Conservation (phyloP, 2,113 vertebrate genomes). For the Rhea americana region DNA sequence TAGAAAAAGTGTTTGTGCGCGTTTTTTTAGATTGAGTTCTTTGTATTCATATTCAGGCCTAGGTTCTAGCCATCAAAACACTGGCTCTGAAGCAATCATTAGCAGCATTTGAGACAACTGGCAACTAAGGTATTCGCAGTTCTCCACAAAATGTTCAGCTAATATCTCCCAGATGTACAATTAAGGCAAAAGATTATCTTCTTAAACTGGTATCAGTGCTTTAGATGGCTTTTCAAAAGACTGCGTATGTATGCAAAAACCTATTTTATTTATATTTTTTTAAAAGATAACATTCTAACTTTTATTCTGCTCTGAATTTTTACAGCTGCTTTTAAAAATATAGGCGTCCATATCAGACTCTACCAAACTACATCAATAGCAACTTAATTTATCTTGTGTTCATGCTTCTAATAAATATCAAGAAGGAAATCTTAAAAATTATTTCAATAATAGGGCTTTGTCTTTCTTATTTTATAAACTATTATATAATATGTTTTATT, state of each 20-base stretch:
- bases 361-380: background rate
- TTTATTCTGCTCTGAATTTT: background rate
- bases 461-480: background rate
- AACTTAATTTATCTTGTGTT: background rate
- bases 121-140: conserved; percentile 79
- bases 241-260: conserved; percentile 55
- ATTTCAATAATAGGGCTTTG: background rate
- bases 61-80: conserved; percentile 80
- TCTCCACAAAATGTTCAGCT: conserved; percentile 77
- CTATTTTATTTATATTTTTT: conserved; percentile 57
- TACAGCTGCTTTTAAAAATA: conserved; percentile 45
- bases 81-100: conserved; percentile 77
- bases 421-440: background rate
- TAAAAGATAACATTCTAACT: conserved; percentile 45
- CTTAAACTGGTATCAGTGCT: conserved; percentile 73
- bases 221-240: conserved; percentile 70
- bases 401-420: background rate
- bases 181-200: conserved; percentile 79
- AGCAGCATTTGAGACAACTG: conserved; percentile 78
- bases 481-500: background rate
- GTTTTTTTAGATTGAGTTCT: conserved; percentile 70
- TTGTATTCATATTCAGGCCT: conserved; percentile 79
- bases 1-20: conserved; percentile 72
- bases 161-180: conserved; percentile 81
- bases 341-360: background rate